Evolutionary conservation across 2,797 vertebrate genomes (phyloP), one percentile per base, ranked within the genome.

Genomic region (Aplochiton taeniatus): DNA sequence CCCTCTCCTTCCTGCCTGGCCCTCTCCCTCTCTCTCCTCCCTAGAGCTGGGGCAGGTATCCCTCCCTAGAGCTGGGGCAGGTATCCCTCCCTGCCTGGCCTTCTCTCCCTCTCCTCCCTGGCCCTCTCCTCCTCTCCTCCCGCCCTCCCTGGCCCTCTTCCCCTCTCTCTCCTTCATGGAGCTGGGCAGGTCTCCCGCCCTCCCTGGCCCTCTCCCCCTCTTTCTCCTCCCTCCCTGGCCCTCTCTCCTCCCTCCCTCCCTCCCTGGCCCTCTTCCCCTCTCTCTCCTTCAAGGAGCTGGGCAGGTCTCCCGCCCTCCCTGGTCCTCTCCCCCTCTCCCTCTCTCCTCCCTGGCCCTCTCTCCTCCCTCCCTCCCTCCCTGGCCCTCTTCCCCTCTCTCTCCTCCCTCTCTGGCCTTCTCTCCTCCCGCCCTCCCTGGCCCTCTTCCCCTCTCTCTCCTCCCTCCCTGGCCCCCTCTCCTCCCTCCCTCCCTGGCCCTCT

Each of bases 41-140:
- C 16, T 19, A 46, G 31, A 44, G 48, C 54, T 41, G 49, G 48
- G 14, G 41, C 66, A 59, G 55, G 63, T 51, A 78, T 76, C 82
- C 74, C 77, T 88, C 75, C 83, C 71, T 41, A 58, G 69, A 51
- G 58, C n/a, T n/a, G n/a, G n/a, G 47, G 43, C 63, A 31, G 31
- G 31, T 55, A 4, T 55, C 53, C 8, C 20, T 47, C 13, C 56
- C 48, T 61, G 16, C 8, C 57, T 18, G 9, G 18, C 58, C 63
- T n/a, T 45, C 69, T 70, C 63, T 67, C 50, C 47, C 69, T 70
- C 63, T 67, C 50, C 61, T 65, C 69, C 74, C 71, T 16, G 43
- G 13, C 78, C 72, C 50, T 78, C 51, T 47, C 11, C 20, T 55
- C 61, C 13, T 58, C 31, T 61, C 46, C 44, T 41, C 43, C 58